Evolutionary conservation across 2,797 vertebrate genomes (phyloP).

Genomic region (Tragelaphus eurycerus): DNA sequence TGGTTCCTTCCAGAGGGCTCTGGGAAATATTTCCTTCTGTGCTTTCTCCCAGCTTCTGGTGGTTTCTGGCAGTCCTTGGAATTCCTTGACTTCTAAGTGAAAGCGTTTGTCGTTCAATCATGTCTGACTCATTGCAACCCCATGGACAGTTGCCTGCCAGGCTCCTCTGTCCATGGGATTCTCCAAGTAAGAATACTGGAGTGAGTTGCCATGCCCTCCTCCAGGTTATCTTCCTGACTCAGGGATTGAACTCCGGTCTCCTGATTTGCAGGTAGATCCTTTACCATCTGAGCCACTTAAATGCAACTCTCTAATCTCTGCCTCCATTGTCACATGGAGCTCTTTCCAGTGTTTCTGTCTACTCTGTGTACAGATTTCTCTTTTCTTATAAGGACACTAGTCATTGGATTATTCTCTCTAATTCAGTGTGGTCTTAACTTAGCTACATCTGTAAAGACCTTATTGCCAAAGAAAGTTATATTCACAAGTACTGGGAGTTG

Average conservation of each 20-base stretch:
- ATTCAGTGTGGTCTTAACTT: neutral
- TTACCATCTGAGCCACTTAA: neutral
- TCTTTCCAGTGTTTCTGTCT: neutral
- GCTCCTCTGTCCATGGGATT: neutral
- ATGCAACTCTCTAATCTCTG: neutral
- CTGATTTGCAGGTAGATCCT: neutral
- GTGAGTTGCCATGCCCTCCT: neutral
- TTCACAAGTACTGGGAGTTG: neutral
- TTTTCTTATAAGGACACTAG: neutral
- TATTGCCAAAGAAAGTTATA: neutral
- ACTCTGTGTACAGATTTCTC: neutral
- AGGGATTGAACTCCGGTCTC: neutral
- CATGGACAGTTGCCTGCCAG: neutral
- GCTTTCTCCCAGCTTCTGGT: neutral
- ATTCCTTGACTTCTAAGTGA: neutral
- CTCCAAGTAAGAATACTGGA: neutral
- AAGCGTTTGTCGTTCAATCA: neutral
- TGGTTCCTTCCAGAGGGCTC: neutral
- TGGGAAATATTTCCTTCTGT: neutral
- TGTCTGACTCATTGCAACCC: neutral
- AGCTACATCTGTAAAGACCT: neutral
- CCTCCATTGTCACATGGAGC: neutral
- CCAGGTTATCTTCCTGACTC: neutral
- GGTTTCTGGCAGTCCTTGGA: neutral
- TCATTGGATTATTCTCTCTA: neutral